Conservation (phyloP, 2,113 vertebrate species). For the Chiloscyllium plagiosum region DNA sequence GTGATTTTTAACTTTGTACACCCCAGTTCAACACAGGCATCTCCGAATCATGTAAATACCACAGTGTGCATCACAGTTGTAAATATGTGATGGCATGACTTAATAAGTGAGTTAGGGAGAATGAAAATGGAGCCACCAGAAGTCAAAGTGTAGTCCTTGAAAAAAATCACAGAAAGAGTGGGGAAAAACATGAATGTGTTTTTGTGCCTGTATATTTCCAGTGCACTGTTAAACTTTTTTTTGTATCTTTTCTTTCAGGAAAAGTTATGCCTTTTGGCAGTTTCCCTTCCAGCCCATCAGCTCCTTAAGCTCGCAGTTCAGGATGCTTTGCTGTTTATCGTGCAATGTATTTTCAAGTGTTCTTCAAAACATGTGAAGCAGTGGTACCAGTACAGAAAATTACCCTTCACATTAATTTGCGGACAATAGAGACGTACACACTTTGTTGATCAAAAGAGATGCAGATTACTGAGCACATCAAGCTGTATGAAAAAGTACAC, state of each 20-base stretch:
- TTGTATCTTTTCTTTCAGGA: constrained; percentile 22
- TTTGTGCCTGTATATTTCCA: neutral
- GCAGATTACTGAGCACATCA: neutral
- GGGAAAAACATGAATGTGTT: neutral
- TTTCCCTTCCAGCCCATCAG: constrained; percentile 11
- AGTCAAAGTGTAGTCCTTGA: too few species aligned
- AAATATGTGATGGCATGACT: too few species aligned
- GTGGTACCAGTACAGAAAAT: constrained; percentile 17
- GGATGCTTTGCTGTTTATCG: constrained; percentile 28
- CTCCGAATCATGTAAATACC: too few species aligned
- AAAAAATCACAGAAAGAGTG: too few species aligned
- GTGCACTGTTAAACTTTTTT: neutral
- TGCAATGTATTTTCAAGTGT: constrained; percentile 31
- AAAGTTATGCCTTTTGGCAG: constrained; percentile 30
- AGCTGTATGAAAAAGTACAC: neutral
- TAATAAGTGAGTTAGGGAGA: too few species aligned
- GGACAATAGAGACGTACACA: neutral
- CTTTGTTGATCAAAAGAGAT: neutral
- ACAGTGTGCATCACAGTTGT: too few species aligned
- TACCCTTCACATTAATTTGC: constrained; percentile 4
- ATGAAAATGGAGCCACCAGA: too few species aligned
- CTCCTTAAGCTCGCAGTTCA: constrained; percentile 26
- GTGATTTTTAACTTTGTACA: too few species aligned
- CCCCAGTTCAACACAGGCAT: too few species aligned
- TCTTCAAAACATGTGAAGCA: constrained; percentile 23